phyloP scores from a whole-genome alignment of 2,113 vertebrate species.

The Mesocricetus auratus region DNA sequence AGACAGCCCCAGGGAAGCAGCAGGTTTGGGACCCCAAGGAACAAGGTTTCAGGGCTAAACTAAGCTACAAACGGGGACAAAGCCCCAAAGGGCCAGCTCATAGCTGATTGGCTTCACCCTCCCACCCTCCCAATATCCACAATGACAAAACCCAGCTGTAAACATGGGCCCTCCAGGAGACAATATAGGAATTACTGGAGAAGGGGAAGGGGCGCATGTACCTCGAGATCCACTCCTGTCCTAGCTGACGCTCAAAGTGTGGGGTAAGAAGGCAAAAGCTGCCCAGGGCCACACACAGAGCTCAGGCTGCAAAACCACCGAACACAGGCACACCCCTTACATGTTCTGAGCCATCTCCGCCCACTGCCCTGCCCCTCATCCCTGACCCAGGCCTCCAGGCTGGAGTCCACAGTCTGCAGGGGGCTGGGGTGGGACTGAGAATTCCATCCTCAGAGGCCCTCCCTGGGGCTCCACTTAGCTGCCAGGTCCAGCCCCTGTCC shows the following conservation, averaged over 20 bases:
- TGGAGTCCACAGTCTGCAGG: conserved; percentile 59
- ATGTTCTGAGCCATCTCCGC: conserved; percentile 22
- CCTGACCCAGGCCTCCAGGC: conserved; percentile 60
- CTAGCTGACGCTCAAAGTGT: not conserved
- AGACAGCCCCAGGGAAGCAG: too few relatives aligned
- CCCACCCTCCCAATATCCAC: too few relatives aligned
- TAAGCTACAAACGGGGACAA: not conserved
- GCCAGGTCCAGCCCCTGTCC: not conserved
- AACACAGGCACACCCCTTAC: not conserved
- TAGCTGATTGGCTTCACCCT: not conserved
- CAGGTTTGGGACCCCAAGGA: not conserved
- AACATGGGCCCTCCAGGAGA: not conserved
- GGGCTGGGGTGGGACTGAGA: conserved; percentile 22
- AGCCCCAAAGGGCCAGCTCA: not conserved
- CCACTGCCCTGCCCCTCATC: conserved; percentile 32
- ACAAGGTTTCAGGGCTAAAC: not conserved
- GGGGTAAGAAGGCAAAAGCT: not conserved
- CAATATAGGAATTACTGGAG: not conserved
- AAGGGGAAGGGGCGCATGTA: not conserved
- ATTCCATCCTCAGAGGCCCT: not conserved
- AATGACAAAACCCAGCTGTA: not conserved
- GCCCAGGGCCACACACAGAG: conserved; percentile 59
- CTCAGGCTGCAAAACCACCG: fast-evolving
- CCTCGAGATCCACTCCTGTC: not conserved
- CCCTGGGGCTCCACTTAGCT: conserved; percentile 1